Evolutionary conservation across 64 coral and sea anemone genomes (phyloP), one percentile per base, ranked within the genome.

Genomic region (Exaiptasia diaphana): DNA sequence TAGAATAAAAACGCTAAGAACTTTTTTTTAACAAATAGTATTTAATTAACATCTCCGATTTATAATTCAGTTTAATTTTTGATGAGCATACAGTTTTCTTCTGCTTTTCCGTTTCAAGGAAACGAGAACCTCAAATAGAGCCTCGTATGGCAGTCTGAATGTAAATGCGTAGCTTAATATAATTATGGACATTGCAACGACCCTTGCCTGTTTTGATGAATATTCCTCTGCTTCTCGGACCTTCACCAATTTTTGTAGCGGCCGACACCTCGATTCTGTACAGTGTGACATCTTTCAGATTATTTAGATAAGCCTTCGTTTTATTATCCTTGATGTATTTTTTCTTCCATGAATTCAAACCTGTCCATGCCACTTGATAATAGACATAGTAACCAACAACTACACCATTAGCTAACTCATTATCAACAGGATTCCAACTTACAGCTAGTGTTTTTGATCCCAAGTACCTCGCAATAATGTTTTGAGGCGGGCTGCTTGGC

Each of bases 131-230:
- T n/a, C n/a, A n/a, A n/a, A n/a, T n/a, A n/a, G n/a, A n/a, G n/a
- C n/a, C n/a, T n/a, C n/a, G n/a, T n/a, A n/a, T n/a, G n/a, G n/a
- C n/a, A n/a, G n/a, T n/a, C n/a, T n/a, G 43, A 7, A 46, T 6
- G 43, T 46, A 15, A 15, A 46, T 46, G 43, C 43, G 43, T 46
- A 15, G 43, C 6, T 46, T 6, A 15, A 46, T 46, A 15, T 46
- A 54, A 54, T 15, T 15, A 14, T 54, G 52, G 0, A 54, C 7
- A 14, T 7, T 54, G 8, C 52, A 2, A n/a, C 17, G 17, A 14
- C 15, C 4, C 52, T n/a, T n/a, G 57, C 74, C 74, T 40, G 74
- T 77, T 77, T 50, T 77, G 26, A 50, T 33, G 57, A 50, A 77
- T 23, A 38, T 21, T 35, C 48, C 48, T 13, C 74, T 26, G 57